Base-by-base conservation (phyloP, 2,113 vertebrate genomes). In the Cettia cetti region DNA sequence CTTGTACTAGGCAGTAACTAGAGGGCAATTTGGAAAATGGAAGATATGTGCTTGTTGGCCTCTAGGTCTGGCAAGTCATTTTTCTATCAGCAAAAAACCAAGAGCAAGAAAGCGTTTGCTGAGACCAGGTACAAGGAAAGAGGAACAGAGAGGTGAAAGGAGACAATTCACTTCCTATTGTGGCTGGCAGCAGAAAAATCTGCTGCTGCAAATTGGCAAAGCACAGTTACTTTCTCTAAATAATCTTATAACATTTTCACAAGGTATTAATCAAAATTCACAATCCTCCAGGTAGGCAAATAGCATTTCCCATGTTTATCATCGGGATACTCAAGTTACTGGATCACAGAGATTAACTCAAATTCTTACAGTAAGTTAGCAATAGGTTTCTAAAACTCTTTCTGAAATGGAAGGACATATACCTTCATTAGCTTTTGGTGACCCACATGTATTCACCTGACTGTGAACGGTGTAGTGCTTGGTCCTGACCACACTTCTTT, bases 21-120 rank as follows among this genome's bases (percentile, higher is more conserved):
- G 49, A 61, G 49, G 26, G n/a, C 50, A 78, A 82, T 84, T 89
- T 65, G 87, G 45, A 45, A 94, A 92, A 87, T 65, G 61, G 49
- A 54, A 79, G 57, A 17, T 84, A 87, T 85, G 57, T 90, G 66
- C n/a, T 76, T 76, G 37, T n/a, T 81, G 86, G 69, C 69, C 35
- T 89, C 35, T 40, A 86, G 72, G 60, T 78, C 91, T 33, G 9
- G 30, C 14, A 81, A 84, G 60, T 47, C 27, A 4, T 57, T 91
- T 72, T 82, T 80, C 74, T 47, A 23, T 39, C 49, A 82, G 61
- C 7, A 5, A 72, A 76, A 84, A 82, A 45, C 3, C 31, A 81
- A 78, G 28, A 93, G 18, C 42, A 91, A 79, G 49, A 76, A 91
- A 87, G 20, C 44, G 18, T 65, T 64, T 89, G 50, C 61, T 61